Evolutionary conservation across 1,140 invertebrate genomes (phyloP).

Genomic region (Drosophila truncata): DNA sequence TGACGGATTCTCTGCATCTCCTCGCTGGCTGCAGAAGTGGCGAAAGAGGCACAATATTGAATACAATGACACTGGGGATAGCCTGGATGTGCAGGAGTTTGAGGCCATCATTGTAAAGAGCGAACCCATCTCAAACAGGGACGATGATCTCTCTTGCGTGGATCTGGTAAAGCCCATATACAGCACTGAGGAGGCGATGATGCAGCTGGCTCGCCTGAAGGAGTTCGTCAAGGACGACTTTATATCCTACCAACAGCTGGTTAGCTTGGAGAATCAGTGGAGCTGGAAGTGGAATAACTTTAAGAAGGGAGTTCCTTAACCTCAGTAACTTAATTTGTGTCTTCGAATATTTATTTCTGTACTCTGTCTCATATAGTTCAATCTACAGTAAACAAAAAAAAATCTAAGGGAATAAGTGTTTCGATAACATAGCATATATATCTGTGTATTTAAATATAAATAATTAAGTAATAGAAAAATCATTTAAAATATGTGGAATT

Average conservation of each 20-base stretch:
- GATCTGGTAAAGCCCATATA: slow-evolving; percentile 10
- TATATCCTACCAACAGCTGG: slow-evolving; percentile 32
- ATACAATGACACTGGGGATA: background rate
- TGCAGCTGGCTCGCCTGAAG: slow-evolving; percentile 33
- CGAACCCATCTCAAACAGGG: slow-evolving; percentile 19
- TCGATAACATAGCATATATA: slow-evolving; percentile 5
- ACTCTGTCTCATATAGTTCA: slow-evolving; percentile 1
- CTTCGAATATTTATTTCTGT: slow-evolving; percentile 1
- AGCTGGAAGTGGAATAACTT: slow-evolving; percentile 35
- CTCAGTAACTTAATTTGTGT: background rate
- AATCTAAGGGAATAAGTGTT: background rate
- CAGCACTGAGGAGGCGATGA: slow-evolving; percentile 31
- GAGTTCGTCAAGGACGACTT: slow-evolving; percentile 37
- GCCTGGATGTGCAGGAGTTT: slow-evolving; percentile 14
- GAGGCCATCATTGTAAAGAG: slow-evolving; percentile 28
- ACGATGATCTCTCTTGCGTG: slow-evolving; percentile 3
- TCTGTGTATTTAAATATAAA: slow-evolving; percentile 3
- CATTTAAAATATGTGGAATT: background rate
- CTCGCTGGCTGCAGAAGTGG: slow-evolving; percentile 39
- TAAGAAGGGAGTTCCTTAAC: slow-evolving; percentile 16
- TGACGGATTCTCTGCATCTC: slow-evolving; percentile 20
- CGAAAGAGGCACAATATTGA: slow-evolving; percentile 34
- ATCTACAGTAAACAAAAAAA: slow-evolving; percentile 4
- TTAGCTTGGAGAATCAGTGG: slow-evolving; percentile 39
- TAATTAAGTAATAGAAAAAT: background rate